Evolutionary conservation across 2,888 invertebrate genomes (phyloP), one percentile per base, ranked within the genome.

Genomic region (Glaucopsyche alexis): DNA sequence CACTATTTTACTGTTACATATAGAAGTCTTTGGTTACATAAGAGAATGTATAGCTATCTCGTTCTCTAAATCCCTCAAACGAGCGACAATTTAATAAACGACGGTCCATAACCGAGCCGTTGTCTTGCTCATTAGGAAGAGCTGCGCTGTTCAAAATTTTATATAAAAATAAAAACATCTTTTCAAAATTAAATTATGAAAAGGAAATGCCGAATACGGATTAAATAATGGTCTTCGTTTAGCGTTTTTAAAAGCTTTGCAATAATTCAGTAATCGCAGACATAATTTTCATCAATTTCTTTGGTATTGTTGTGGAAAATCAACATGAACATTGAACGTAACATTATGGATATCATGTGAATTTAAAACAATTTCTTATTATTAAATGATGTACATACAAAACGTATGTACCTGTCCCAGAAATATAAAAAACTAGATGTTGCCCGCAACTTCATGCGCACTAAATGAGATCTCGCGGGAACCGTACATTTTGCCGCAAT

Each of bases 131-230:
- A 67, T 67, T 67, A 67, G 42, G 45, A 45, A 19, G 19, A 67
- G 40, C 42, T 45, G 16, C 42, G 16, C 42, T 67, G 67, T 16
- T 19, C 16, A 45, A 67, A 67, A 45, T 19, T 16, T 66, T 19
- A 42, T 67, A 67, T 9, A 45, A 42, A 67, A 42, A 45, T 45
- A 16, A 42, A 67, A 67, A 67, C 67, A 67, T 67, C 67, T 67
- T 67, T 67, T 45, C 42, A 67, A 45, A 45, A 67, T 67, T 19
- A 45, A 42, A 67, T 67, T 67, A 45, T 67, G 60, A 29, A 60
- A 38, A 14, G 55, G 7, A 60, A 60, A 60, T 60, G 29, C 60
- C 60, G 60, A 60, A 60, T 60, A 7, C 29, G 29, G 60, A 60
- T 60, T 60, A 29, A 11, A 29, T 60, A 7, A 14, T 13, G 29